Evolutionary conservation across 2,888 invertebrate species (phyloP).

Genomic region (Melipona beecheii): DNA sequence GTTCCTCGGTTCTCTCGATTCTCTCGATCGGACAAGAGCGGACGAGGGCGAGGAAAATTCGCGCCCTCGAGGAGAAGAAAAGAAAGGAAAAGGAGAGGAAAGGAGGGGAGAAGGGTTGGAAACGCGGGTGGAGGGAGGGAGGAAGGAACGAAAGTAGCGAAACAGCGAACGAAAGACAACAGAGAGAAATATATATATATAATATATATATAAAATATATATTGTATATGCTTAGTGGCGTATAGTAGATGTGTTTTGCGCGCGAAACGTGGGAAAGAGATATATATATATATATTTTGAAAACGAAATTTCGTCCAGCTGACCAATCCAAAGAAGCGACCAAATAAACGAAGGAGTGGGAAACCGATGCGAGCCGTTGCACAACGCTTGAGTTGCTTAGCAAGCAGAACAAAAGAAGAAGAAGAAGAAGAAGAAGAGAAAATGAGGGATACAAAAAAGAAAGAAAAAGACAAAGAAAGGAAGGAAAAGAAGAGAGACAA

Average conservation of each 20-base stretch:
- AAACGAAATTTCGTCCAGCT: slow-evolving; percentile 81
- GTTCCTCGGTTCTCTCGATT: neutral
- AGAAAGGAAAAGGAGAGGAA: too few species aligned
- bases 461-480: neutral
- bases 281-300: slow-evolving; percentile 62
- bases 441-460: neutral
- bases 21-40: neutral
- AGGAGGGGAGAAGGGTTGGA: neutral
- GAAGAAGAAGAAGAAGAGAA: neutral
- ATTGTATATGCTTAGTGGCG: slow-evolving; percentile 38
- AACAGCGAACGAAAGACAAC: slow-evolving; percentile 33
- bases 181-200: slow-evolving; percentile 31
- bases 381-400: slow-evolving; percentile 75
- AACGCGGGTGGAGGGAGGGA: neutral
- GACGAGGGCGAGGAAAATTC: neutral
- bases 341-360: slow-evolving; percentile 80
- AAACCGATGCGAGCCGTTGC: slow-evolving; percentile 80
- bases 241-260: slow-evolving; percentile 33
- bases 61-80: neutral
- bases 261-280: slow-evolving; percentile 52
- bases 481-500: neutral
- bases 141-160: slow-evolving; percentile 25
- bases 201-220: slow-evolving; percentile 25
- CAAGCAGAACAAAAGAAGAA: neutral
- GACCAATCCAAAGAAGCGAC: slow-evolving; percentile 84